A percentile compares a stretch with the other conserved stretches of the same genome.
These are phyloP conservation scores for Ectemnius cavifrons DNA, from an alignment of 2,888 invertebrate genomes.

Conservation along the genomic window DNA sequence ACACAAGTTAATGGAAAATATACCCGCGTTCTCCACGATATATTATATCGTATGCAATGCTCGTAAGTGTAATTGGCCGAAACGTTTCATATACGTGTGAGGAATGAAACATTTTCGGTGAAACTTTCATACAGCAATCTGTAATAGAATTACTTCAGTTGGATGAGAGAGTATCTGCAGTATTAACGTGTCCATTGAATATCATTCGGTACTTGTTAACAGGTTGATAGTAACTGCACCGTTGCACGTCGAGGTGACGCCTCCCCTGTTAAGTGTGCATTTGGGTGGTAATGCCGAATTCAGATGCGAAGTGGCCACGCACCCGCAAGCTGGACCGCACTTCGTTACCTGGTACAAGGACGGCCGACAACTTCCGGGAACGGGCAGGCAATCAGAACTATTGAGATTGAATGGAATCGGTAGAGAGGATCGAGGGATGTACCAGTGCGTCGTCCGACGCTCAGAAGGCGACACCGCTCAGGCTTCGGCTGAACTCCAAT, in stretches of 20 bases:
- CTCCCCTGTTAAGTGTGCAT: slow-evolving; percentile 84
- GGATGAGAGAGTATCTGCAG: no score
- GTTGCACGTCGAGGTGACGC: slow-evolving; percentile 84
- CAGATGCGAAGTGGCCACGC: slow-evolving; percentile 77
- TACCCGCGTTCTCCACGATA: no score
- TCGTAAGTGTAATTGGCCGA: no score
- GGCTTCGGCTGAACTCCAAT: slow-evolving; percentile 86
- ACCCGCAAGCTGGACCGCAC: slow-evolving; percentile 79
- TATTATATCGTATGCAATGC: no score
- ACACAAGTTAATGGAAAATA: no score
- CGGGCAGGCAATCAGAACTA: slow-evolving; percentile 83
- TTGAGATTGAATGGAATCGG: slow-evolving; percentile 84
- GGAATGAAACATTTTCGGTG: no score
- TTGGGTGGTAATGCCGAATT: slow-evolving; percentile 88
- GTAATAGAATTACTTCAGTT: no score
- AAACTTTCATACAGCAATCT: no score
- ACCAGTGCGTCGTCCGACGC: slow-evolving; percentile 86
- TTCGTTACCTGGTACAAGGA: slow-evolving; percentile 85
- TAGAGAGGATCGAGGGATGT: slow-evolving; percentile 87
- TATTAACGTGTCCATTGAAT: no score
- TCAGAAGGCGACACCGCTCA: slow-evolving; percentile 88
- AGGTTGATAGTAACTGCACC: slow-evolving; percentile 83
- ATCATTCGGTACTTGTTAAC: slow-evolving; percentile 9
- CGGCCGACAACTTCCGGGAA: slow-evolving; percentile 83
- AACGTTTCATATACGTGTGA: no score